Evolutionary conservation across 2,113 vertebrate species (phyloP), one percentile per base, ranked within the genome.

Genomic region (Scytalopus superciliaris): DNA sequence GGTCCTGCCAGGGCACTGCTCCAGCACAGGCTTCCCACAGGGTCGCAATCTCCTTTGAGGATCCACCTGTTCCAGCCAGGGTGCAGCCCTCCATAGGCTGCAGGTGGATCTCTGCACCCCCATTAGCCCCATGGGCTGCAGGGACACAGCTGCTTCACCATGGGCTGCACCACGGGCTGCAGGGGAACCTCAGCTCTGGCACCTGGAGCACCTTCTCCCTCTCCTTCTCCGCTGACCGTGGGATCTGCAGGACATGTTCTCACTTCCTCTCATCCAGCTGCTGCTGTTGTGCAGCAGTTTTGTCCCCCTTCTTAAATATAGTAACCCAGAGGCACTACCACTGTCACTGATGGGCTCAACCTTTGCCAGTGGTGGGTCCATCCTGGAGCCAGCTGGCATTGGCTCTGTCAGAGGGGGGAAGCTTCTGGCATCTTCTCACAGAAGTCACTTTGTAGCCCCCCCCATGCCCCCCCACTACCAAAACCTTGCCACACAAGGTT

Each of bases 291-390:
- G 8, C 57, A 90, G 69, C 33, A 60, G 7, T 5, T 62, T 83
- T 35, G 35, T 1, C 3, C 33, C 19, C 13, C 14, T 79, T 37
- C 24, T 56, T 68, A 56, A 78, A 28, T 47, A 28, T 3, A 2
- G 56, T 73, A 19, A 37, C 37, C 7, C 37, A 63, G 84, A 64
- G n/a, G 7, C 1, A 4, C 16, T 79, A 5, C 13, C 33, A 31
- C 24, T 0, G 0, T 62, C 1, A 7, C 5, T 77, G 35, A 31
- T 25, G 7, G 24, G 24, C 59, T 83, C 1, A 4, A 76, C 31
- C 57, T 60, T 77, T 68, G 27, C 27, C 47, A 78, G 37, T 3
- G 52, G 23, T 13, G 9, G 17, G 14, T 75, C 25, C 1, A 0
- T 49, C 31, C 31, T 24, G 9, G 23, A 70, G 39, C 23, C 7